phyloP scores from a whole-genome alignment of 2,797 vertebrate species.

The Bradypus variegatus region DNA sequence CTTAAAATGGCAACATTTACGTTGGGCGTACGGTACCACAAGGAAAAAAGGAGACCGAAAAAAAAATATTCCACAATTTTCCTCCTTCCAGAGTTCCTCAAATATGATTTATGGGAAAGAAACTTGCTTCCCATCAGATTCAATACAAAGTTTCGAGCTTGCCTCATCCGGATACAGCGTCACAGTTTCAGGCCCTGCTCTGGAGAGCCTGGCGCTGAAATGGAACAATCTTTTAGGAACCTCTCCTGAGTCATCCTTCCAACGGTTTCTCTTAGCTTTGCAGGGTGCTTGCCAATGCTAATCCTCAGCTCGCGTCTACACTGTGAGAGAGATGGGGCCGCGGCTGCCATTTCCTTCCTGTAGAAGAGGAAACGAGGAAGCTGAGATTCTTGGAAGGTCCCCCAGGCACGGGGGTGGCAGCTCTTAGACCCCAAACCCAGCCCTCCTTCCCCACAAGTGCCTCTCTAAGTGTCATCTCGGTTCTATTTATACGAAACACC shows the following conservation, averaged over 20 bases:
- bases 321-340: rapidly evolving
- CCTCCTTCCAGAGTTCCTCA: neutral
- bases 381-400: neutral
- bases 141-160: neutral
- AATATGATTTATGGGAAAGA: neutral
- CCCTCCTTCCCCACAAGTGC: rapidly evolving
- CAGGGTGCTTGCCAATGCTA: neutral
- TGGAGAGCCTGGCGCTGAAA: neutral
- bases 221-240: rapidly evolving
- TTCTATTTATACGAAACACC: too few relatives aligned
- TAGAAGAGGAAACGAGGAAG: neutral
- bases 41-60: neutral
- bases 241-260: rapidly evolving
- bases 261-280: neutral
- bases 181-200: neutral
- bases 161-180: neutral
- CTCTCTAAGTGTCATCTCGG: neutral
- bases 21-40: neutral
- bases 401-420: rapidly evolving
- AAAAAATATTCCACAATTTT: neutral
- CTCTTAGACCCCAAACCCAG: neutral
- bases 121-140: neutral
- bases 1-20: neutral
- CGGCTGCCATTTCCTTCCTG: neutral
- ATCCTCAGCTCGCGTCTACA: neutral